Evolutionary conservation across 2,113 vertebrate species (phyloP), one percentile per base, ranked within the genome.

Genomic region (Dipodomys spectabilis): DNA sequence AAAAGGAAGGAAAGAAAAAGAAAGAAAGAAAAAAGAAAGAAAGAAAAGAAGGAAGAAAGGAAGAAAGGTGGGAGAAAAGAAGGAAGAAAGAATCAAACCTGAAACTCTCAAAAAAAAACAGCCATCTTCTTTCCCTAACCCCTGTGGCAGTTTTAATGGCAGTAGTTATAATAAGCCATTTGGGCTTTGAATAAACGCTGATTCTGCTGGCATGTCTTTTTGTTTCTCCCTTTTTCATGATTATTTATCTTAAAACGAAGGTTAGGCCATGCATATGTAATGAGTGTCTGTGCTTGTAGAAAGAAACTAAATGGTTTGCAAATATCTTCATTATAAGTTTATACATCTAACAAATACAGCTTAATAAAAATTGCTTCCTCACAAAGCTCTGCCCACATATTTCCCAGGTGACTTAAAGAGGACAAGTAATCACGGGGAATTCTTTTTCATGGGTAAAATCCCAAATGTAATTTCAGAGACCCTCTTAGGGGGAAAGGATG

Each of bases 161-260:
- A 89, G 73, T 22, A 19, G 44, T n/a, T 30, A 5, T 35, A 53
- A 0, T 79, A 67, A n/a, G 53, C 53, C n/a, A 25, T 73, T 60
- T 67, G 28, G 18, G 53, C 32, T 86, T 44, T 88, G 69, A 94
- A 94, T 92, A 90, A 93, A 78, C 0, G 32, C 74, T 90, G 86
- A 93, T 93, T 32, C 28, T 72, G 62, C 74, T 60, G 74, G 35
- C 75, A 11, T 20, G 1, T 64, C 75, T 87, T 86, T 53, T 82
- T 39, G 23, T 81, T 84, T 82, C 79, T 89, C 57, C 60, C 32
- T 88, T 20, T 74, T 92, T 89, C 89, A 87, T 91, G 71, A 82
- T 95, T 90, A 87, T 27, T 94, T 89, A 88, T 72, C 84, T 89
- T 86, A 87, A 93, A 94, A 92, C 78, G 73, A 78, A 92, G 68